Evolutionary conservation across 2,888 invertebrate genomes (phyloP).

Genomic region (Stratiomys singularior): DNA sequence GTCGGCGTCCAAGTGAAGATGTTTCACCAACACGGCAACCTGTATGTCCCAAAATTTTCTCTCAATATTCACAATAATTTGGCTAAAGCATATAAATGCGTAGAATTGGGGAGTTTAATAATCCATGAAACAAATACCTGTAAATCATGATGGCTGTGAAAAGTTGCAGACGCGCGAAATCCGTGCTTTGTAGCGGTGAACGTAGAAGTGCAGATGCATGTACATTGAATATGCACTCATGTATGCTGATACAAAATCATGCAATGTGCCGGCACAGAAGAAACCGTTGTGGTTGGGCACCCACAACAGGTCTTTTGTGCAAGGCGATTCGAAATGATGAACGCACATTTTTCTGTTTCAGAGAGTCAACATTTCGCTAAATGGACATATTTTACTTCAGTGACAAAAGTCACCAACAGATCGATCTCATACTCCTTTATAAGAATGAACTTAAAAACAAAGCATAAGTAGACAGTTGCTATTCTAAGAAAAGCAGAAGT

Average conservation of each 20-base stretch:
- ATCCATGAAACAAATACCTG: background rate
- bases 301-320: conserved; percentile 20
- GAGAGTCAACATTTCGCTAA: background rate
- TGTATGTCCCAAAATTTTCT: conserved; percentile 42
- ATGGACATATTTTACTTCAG: too few species aligned
- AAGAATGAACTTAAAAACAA: too few species aligned
- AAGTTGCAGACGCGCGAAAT: background rate
- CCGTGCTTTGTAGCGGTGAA: conserved; percentile 6
- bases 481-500: too few species aligned
- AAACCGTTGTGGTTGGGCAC: conserved; percentile 5
- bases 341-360: conserved; percentile 24
- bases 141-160: background rate
- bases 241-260: background rate
- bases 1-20: conserved; percentile 48
- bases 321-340: conserved; percentile 1
- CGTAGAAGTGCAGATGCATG: conserved; percentile 9
- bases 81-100: conserved; percentile 9
- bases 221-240: background rate
- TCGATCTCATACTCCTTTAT: too few species aligned
- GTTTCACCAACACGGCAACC: conserved; percentile 45
- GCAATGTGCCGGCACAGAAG: background rate
- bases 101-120: conserved; percentile 13
- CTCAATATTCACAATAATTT: conserved; percentile 26
- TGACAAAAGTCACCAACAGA: too few species aligned
- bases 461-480: too few species aligned